Base-by-base conservation (phyloP, 1,140 invertebrate species). In the Hycleus cichorii region DNA sequence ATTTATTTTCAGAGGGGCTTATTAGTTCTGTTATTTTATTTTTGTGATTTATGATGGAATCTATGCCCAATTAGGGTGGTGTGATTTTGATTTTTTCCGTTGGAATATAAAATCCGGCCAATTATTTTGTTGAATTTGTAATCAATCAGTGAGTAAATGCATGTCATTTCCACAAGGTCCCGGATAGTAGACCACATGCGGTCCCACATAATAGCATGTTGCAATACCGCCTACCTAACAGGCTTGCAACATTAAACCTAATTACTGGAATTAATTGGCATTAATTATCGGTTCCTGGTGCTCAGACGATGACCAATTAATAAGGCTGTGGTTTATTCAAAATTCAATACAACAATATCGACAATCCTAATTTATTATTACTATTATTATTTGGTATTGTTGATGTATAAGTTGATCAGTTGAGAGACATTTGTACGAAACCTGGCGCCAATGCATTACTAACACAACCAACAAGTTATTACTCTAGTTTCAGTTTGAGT, bases 231-330 rank as follows among this genome's bases (percentile, higher is more conserved):
- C 52, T 24, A 63, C 58, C 62, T 61, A 68, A 66, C 62, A 69
- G 62, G 60, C 47, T 63, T 60, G 66, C 63, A 63, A 68, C 64
- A 62, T 66, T 69, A 60, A 62, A 69, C 64, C 68, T 69, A 68
- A 69, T 69, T 69, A 68, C 68, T 61, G 49, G 64, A 69, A 69
- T 69, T 68, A 69, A 69, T 68, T 69, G 68, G 64, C 68, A 69
- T 69, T 69, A 69, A 69, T 69, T 69, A 69, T 68, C 65, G 59
- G 68, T 55, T 64, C 59, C 65, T 64, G 58, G 54, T 65, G 58
- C 58, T 64, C 58, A 60, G 57, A 63, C 58, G 49, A 64, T 68
- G 60, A 61, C 58, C 63, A 62, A 69, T 69, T 69, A 69, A 65
- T 68, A 60, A 57, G 57, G 39, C 38, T 65, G 61, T 61, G 60